phyloP scores from a whole-genome alignment of 2,113 vertebrate genomes.

The Cichladusa arquata region DNA sequence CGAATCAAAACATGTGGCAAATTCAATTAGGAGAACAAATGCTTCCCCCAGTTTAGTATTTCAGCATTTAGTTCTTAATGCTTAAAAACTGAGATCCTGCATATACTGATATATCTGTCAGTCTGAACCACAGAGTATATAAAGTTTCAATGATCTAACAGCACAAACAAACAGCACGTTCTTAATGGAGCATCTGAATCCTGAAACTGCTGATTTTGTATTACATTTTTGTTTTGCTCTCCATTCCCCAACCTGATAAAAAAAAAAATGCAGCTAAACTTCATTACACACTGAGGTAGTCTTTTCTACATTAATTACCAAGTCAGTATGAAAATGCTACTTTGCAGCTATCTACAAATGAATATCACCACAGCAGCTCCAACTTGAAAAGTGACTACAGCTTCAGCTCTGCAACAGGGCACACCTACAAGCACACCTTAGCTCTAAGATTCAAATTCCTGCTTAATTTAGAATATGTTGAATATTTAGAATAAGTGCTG shows the following conservation, averaged over 20 bases:
- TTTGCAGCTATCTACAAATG: neutral
- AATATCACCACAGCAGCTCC: neutral
- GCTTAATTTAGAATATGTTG: too few species aligned
- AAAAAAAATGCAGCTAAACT: neutral
- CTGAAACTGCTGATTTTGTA: neutral
- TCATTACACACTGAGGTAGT: neutral
- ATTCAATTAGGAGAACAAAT: neutral
- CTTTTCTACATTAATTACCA: neutral
- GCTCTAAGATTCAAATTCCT: neutral
- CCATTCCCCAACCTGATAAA: neutral
- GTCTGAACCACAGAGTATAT: neutral
- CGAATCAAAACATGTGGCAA: neutral
- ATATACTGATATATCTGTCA: neutral
- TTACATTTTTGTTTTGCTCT: neutral
- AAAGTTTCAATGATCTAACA: neutral
- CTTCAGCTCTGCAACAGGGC: neutral
- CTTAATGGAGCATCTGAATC: neutral
- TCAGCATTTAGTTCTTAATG: neutral
- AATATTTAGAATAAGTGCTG: too few species aligned
- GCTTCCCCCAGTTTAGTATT: neutral
- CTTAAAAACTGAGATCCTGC: neutral
- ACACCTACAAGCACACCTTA: neutral
- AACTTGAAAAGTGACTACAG: neutral
- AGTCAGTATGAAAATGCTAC: fast-evolving
- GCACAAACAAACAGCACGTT: neutral